Evolutionary conservation across 53 echinoderm and acorn worm genomes (phyloP).

Genomic region (Pentamera pediparva): DNA sequence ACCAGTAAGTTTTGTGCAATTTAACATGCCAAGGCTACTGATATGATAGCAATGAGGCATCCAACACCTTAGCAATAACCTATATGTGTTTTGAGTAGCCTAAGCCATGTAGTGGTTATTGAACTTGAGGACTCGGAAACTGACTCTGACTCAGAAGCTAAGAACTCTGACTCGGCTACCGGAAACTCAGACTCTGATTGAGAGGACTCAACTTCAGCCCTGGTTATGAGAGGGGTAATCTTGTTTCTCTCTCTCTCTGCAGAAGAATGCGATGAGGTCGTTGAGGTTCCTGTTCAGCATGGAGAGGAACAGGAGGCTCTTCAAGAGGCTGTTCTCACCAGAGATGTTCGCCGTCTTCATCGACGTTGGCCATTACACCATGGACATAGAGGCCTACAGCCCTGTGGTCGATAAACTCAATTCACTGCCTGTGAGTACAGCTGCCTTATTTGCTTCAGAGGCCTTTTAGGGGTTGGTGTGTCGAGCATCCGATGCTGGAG

Average conservation of each 20-base stretch:
- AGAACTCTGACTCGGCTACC: too few relatives aligned
- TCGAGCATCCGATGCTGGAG: too few relatives aligned
- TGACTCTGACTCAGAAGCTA: too few relatives aligned
- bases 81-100: too few relatives aligned
- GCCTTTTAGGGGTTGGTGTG: too few relatives aligned
- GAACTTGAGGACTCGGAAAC: too few relatives aligned
- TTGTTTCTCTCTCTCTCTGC: neutral
- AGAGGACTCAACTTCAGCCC: too few relatives aligned
- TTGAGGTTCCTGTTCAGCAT: constrained; percentile 97
- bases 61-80: too few relatives aligned
- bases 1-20: neutral
- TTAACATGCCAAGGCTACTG: too few relatives aligned
- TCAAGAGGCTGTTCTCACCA: constrained; percentile 87
- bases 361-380: constrained; percentile 90
- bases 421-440: constrained; percentile 66
- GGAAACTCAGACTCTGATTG: too few relatives aligned
- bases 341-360: constrained; percentile 88
- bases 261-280: constrained; percentile 91
- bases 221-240: neutral
- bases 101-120: too few relatives aligned
- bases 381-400: constrained; percentile 69
- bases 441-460: neutral
- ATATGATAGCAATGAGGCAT: too few relatives aligned
- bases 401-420: constrained; percentile 59
- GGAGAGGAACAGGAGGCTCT: constrained; percentile 88